phyloP scores from a whole-genome alignment of 2,113 vertebrate genomes.

The Piprites chloris region DNA sequence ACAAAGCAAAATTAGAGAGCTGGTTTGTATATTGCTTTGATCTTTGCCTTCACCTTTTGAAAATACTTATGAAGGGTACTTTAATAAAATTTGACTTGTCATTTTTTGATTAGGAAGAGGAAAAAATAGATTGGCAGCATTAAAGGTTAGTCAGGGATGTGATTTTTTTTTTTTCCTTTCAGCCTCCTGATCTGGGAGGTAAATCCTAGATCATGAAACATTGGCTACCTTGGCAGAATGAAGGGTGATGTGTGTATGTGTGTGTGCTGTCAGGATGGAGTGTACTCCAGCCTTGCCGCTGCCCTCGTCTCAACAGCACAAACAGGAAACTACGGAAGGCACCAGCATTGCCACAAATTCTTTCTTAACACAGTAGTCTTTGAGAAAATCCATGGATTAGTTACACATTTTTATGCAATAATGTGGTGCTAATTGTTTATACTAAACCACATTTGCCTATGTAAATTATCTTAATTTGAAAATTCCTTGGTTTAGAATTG shows the following conservation, averaged over 20 bases:
- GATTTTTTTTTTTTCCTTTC: neutral
- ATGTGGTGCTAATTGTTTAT: constrained; percentile 52
- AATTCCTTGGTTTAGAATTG: constrained; percentile 53
- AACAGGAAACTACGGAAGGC: neutral
- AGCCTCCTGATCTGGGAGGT: neutral
- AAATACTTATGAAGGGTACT: neutral
- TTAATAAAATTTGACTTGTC: neutral
- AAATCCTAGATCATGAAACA: neutral
- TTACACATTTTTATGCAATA: constrained; percentile 59
- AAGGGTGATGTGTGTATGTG: neutral
- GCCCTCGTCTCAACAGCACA: neutral
- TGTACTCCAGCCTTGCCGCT: neutral
- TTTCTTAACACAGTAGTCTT: neutral
- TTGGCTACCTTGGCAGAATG: neutral
- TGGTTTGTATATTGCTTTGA: neutral
- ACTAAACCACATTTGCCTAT: constrained; percentile 57
- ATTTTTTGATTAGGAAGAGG: neutral
- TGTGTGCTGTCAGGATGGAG: neutral
- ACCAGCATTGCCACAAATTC: neutral
- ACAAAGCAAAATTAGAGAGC: neutral
- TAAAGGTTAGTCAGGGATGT: neutral
- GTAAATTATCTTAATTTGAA: constrained; percentile 61
- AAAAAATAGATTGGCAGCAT: neutral
- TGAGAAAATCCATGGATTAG: constrained; percentile 57
- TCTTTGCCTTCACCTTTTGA: constrained; percentile 23